These are phyloP conservation scores for Lasioglossum marginatum DNA, from an alignment of 2,888 invertebrate species.

Conservation along the genomic window DNA sequence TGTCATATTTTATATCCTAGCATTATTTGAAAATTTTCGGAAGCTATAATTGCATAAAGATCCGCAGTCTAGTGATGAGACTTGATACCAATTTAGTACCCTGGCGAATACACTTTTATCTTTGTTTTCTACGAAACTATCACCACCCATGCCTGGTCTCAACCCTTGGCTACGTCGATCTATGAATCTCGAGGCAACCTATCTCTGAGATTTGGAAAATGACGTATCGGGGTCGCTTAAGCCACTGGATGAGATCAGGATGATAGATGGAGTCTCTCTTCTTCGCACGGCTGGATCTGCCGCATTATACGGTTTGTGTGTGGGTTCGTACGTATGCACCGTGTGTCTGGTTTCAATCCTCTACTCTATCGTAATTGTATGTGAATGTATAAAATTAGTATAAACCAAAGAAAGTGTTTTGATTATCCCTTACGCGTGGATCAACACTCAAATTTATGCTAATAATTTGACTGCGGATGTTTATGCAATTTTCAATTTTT, in stretches of 20 bases:
- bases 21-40: no score
- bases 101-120: conserved; percentile 28
- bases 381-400: neutral
- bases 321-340: conserved; percentile 11
- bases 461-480: no score
- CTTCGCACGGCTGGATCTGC: conserved; percentile 63
- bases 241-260: conserved; percentile 75
- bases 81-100: conserved; percentile 55
- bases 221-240: conserved; percentile 78
- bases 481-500: no score
- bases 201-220: conserved; percentile 75
- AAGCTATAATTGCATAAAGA: no score
- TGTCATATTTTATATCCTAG: no score
- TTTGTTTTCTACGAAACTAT: conserved; percentile 13
- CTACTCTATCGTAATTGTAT: neutral
- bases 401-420: neutral
- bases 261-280: conserved; percentile 77
- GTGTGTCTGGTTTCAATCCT: neutral
- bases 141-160: neutral
- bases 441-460: neutral
- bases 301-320: conserved; percentile 68
- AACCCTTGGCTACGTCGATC: conserved; percentile 57
- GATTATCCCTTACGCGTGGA: no score
- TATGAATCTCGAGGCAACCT: conserved; percentile 61
- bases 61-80: no score